phyloP scores from a whole-genome alignment of 2,888 invertebrate genomes.

The Pristionchus fissidentatus region DNA sequence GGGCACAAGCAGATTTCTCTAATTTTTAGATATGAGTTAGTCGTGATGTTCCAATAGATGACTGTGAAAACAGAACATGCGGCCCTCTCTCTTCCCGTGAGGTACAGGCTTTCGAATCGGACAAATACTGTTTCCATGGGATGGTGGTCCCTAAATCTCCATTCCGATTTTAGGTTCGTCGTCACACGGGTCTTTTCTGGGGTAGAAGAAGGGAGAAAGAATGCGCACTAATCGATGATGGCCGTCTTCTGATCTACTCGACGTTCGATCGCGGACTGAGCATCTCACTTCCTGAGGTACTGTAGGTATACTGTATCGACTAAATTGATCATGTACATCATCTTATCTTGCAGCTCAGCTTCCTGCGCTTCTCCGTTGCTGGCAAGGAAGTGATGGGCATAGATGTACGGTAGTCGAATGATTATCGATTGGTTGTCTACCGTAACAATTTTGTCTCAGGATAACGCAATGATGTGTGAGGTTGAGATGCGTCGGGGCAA shows the following conservation, averaged over 20 bases:
- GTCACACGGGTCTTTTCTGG: conserved; percentile 42
- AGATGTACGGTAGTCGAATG: conserved; percentile 12
- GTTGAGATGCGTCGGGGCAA: conserved; percentile 35
- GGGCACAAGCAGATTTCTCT: too few species aligned
- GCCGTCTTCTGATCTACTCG: conserved; percentile 37
- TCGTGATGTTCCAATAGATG: too few species aligned
- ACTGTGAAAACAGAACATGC: too few species aligned
- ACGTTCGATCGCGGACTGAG: conserved; percentile 20
- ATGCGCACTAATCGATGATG: conserved; percentile 33
- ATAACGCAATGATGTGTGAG: conserved; percentile 24
- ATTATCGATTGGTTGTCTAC: not conserved
- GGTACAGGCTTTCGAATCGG: too few species aligned
- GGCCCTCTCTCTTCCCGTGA: too few species aligned
- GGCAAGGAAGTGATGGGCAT: conserved; percentile 21
- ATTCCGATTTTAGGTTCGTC: conserved; percentile 10
- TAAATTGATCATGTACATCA: not conserved
- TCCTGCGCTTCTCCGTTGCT: conserved; percentile 17
- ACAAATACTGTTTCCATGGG: too few species aligned
- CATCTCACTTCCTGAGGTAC: conserved; percentile 11
- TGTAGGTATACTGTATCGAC: not conserved
- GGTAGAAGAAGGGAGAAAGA: conserved; percentile 16
- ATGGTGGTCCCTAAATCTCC: too few species aligned
- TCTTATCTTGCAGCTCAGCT: conserved; percentile 24
- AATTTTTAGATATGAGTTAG: too few species aligned
- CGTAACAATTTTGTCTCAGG: not conserved